phyloP scores from a whole-genome alignment of 2,888 invertebrate species.

The Chirona hameri region DNA sequence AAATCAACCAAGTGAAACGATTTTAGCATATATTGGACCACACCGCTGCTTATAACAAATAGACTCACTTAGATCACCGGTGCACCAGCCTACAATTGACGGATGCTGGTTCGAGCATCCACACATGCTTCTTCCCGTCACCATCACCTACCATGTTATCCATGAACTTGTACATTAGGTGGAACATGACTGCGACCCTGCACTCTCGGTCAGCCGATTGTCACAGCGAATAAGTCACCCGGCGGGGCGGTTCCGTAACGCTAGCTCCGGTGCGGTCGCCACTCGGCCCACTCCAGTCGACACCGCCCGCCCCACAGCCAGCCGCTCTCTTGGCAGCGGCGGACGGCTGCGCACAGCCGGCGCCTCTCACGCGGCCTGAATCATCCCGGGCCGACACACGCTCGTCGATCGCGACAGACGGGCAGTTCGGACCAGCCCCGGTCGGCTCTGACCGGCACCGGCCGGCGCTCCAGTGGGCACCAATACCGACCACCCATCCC shows the following conservation, averaged over 20 bases:
- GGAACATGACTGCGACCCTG: neutral
- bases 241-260: neutral
- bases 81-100: no score
- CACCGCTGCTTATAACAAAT: no score
- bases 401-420: neutral
- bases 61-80: no score
- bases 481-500: no score
- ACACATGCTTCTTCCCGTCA: no score
- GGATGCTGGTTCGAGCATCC: no score
- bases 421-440: neutral
- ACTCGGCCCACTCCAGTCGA: no score
- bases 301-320: neutral
- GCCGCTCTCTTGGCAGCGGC: neutral
- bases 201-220: neutral
- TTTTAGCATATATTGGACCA: no score
- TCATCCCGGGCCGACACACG: neutral
- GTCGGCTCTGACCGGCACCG: neutral
- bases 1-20: no score
- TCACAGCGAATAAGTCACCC: no score
- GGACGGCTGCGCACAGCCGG: neutral
- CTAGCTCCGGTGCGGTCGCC: no score
- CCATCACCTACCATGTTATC: neutral
- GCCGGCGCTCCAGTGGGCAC: neutral
- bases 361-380: neutral
- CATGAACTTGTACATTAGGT: slow-evolving; percentile 7